phyloP scores from a whole-genome alignment of 2,113 vertebrate species.

The Phalacrocorax brasilianus region DNA sequence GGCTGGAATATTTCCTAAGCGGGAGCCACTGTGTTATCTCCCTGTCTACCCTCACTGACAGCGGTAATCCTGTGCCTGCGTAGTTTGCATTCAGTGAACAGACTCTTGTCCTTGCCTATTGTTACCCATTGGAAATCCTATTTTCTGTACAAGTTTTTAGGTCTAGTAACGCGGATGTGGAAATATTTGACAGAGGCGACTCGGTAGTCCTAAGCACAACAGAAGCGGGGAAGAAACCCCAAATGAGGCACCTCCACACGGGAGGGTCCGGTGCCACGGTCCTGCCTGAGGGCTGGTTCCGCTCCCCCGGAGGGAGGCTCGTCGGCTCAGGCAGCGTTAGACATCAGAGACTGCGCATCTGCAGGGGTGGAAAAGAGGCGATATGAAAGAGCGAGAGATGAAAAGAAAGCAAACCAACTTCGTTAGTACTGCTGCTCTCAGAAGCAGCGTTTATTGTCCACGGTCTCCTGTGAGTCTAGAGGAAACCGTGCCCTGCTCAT shows the following conservation, averaged over 20 bases:
- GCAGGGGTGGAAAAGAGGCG: background rate
- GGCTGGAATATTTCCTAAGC: background rate
- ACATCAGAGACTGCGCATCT: background rate
- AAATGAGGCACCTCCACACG: accelerated
- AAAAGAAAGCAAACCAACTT: background rate
- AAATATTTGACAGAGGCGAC: accelerated
- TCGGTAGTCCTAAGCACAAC: background rate
- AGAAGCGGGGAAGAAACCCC: background rate
- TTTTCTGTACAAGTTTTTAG: background rate
- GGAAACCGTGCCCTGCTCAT: background rate
- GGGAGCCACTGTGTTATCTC: background rate
- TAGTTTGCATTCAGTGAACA: background rate
- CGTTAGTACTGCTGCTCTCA: background rate
- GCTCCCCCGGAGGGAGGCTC: background rate
- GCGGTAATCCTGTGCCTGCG: background rate
- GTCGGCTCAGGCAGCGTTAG: accelerated
- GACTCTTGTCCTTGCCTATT: background rate
- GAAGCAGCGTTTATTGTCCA: background rate
- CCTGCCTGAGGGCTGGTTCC: background rate
- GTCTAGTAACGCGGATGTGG: background rate
- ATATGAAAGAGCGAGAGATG: background rate
- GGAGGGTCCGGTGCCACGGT: accelerated
- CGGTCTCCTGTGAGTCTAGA: background rate
- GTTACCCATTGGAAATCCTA: background rate
- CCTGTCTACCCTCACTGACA: background rate